Percentiles rank a stretch among this genome's conserved stretches.
Conservation (phyloP, 2,888 invertebrate species). For the Acanthosepion esculentum region DNA sequence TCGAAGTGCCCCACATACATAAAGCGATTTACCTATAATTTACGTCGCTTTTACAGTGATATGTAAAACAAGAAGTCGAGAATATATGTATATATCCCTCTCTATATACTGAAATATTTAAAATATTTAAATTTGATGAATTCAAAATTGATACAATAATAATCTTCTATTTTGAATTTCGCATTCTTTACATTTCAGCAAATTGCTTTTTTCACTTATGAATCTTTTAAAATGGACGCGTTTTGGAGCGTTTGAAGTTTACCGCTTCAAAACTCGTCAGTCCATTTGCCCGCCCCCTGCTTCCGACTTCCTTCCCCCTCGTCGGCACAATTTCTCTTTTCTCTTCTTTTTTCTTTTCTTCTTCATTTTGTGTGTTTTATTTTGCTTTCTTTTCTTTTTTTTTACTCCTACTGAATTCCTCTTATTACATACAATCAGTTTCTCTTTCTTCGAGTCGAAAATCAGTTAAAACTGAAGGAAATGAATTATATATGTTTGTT, state of each 20-base stretch:
- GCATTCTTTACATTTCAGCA: neutral
- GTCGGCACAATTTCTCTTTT: neutral
- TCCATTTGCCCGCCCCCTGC: neutral
- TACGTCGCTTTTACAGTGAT: no score
- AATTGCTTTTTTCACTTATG: neutral
- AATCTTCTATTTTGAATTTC: neutral
- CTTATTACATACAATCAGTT: no score
- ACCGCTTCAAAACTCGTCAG: neutral
- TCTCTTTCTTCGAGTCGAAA: no score
- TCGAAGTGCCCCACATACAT: no score
- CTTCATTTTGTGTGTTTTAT: no score
- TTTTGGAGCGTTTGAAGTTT: neutral
- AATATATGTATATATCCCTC: neutral
- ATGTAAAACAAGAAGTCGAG: no score
- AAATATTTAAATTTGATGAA: constrained; percentile 17
- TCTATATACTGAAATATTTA: neutral
- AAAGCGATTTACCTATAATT: no score
- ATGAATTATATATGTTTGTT: no score
- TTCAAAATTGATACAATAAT: neutral
- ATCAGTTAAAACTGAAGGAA: no score
- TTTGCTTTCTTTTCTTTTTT: no score
- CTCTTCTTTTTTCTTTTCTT: no score
- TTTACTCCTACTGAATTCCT: no score
- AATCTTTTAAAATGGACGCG: neutral
- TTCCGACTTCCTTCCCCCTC: neutral